These are phyloP conservation scores for Vimba vimba DNA, from an alignment of 2,113 vertebrate species.

Conservation along the genomic window DNA sequence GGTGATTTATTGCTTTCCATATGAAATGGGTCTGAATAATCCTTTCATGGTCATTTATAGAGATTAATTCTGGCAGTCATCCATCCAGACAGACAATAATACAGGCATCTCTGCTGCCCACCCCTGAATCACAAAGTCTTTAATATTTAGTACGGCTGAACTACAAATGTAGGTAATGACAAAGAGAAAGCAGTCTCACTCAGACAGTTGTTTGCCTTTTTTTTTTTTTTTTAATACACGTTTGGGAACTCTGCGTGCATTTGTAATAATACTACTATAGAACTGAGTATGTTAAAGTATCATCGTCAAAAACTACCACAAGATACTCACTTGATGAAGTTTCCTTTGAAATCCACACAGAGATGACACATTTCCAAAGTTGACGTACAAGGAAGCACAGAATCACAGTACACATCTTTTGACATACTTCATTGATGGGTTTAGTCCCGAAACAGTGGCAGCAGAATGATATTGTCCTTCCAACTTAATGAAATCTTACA, in stretches of 20 bases:
- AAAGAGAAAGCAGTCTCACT: not conserved
- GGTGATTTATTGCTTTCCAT: slow-evolving; percentile 10
- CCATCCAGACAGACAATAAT: slow-evolving; percentile 8
- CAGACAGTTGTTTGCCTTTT: not conserved
- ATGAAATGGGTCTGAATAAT: slow-evolving; percentile 15
- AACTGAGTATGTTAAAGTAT: not conserved
- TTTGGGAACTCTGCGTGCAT: not conserved
- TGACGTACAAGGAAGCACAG: slow-evolving; percentile 63
- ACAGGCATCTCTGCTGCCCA: not conserved
- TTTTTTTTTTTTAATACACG: not conserved
- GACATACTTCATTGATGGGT: slow-evolving; percentile 44
- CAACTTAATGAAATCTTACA: slow-evolving; percentile 19
- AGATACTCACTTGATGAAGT: slow-evolving; percentile 56
- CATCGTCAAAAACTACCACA: not conserved
- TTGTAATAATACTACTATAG: not conserved
- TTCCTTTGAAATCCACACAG: slow-evolving; percentile 53
- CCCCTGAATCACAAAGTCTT: not conserved
- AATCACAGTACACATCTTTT: slow-evolving; percentile 66
- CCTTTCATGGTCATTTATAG: slow-evolving; percentile 22
- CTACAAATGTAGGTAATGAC: not conserved
- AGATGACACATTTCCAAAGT: slow-evolving; percentile 62
- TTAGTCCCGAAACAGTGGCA: not conserved
- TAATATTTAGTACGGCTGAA: not conserved
- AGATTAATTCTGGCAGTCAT: slow-evolving; percentile 28
- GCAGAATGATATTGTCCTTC: not conserved